Conservation (phyloP, 2,113 vertebrate species). For the Datnioides undecimradiatus region DNA sequence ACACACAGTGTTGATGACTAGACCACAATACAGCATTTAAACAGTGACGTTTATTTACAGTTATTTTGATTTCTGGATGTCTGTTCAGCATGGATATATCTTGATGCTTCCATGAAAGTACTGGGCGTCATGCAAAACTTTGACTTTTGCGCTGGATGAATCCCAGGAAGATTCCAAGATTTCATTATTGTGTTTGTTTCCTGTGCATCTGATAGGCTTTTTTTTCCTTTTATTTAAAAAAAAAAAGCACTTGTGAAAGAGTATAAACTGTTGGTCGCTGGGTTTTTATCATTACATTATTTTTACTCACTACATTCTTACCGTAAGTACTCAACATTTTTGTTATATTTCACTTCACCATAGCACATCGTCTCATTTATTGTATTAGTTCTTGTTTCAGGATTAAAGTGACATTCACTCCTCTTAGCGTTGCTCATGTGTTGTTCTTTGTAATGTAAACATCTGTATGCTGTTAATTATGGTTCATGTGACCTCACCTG, state of each 20-base stretch:
- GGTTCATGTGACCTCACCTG: not conserved
- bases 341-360: slow-evolving; percentile 53
- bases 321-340: slow-evolving; percentile 53
- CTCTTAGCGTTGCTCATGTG: slow-evolving; percentile 18
- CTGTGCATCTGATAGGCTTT: slow-evolving; percentile 26
- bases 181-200: slow-evolving; percentile 45
- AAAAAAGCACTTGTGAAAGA: slow-evolving; percentile 40
- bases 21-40: slow-evolving; percentile 32
- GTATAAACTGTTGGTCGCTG: slow-evolving; percentile 31
- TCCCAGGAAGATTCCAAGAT: slow-evolving; percentile 34
- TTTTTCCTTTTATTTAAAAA: slow-evolving; percentile 48
- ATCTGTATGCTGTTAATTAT: not conserved
- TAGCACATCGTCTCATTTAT: slow-evolving; percentile 60
- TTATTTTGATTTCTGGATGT: slow-evolving; percentile 42
- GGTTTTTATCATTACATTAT: slow-evolving; percentile 38
- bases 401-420: slow-evolving; percentile 80
- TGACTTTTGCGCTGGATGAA: slow-evolving; percentile 46
- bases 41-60: slow-evolving; percentile 49
- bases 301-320: slow-evolving; percentile 64
- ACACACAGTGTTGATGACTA: not conserved
- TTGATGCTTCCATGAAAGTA: slow-evolving; percentile 31
- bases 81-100: slow-evolving; percentile 11
- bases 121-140: slow-evolving; percentile 14
- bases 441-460: slow-evolving; percentile 8
- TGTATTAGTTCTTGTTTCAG: slow-evolving; percentile 64